Conservation (phyloP, 2,113 vertebrate species). For the Engraulis encrasicolus region DNA sequence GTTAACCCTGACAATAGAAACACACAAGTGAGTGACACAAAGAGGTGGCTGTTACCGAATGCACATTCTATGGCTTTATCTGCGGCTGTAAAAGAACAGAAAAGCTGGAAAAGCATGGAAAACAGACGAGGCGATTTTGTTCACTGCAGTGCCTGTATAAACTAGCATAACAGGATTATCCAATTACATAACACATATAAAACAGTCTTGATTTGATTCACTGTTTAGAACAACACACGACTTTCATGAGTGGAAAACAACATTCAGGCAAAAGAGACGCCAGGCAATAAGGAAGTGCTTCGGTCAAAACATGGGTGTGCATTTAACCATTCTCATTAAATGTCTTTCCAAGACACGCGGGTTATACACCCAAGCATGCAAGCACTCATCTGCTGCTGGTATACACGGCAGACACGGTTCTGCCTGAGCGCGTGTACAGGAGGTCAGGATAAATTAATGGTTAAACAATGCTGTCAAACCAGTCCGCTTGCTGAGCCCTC, state of each 20-base stretch:
- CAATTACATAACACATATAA: not conserved
- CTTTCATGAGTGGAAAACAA: slow-evolving; percentile 3
- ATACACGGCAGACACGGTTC: not conserved
- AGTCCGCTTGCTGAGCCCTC: not conserved
- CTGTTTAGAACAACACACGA: not conserved
- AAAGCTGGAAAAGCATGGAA: not conserved
- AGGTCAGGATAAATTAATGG: not conserved
- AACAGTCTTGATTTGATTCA: not conserved
- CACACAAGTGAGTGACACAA: not conserved
- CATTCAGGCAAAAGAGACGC: not conserved
- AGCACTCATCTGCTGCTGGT: not conserved
- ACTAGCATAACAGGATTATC: not conserved
- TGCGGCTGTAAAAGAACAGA: not conserved
- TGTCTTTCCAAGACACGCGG: not conserved
- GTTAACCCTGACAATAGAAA: not conserved
- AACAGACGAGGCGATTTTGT: not conserved
- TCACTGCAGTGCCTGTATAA: not conserved
- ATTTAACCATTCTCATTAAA: not conserved
- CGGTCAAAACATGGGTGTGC: not conserved
- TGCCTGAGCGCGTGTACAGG: not conserved
- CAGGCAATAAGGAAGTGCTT: not conserved
- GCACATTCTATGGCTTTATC: not conserved
- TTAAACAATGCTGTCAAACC: slow-evolving; percentile 11
- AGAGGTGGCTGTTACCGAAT: not conserved
- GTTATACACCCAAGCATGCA: not conserved